These are phyloP conservation scores for Meloidogyne floridensis DNA, from an alignment of 1,140 invertebrate genomes.

Conservation along the genomic window DNA sequence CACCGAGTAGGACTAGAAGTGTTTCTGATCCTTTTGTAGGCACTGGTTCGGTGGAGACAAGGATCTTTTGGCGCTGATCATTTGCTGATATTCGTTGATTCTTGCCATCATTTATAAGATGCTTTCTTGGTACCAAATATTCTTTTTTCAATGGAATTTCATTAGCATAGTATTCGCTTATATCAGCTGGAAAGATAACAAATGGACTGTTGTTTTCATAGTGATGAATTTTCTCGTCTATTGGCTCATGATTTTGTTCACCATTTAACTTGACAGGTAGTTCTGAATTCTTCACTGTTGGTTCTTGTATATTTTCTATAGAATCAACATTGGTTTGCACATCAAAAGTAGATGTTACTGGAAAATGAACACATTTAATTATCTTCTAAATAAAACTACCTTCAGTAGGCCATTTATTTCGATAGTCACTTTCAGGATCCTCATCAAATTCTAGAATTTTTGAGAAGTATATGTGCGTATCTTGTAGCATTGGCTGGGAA, in stretches of 20 bases:
- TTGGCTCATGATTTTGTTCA: background rate
- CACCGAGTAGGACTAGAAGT: constrained; percentile 23
- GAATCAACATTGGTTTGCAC: background rate
- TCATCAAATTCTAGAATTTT: constrained; percentile 24
- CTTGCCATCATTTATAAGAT: background rate
- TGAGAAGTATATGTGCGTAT: constrained; percentile 11
- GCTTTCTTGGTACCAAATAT: background rate
- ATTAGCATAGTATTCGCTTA: background rate
- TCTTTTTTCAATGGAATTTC: background rate
- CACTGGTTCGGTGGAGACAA: constrained; percentile 22
- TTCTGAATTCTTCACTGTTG: background rate
- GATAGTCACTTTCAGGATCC: background rate
- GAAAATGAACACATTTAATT: no score
- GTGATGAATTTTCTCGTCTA: background rate
- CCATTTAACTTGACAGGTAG: no score
- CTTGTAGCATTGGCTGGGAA: background rate
- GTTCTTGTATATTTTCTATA: background rate
- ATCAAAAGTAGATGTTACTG: background rate
- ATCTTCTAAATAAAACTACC: background rate
- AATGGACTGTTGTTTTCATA: background rate
- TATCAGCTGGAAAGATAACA: background rate
- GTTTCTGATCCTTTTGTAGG: constrained; percentile 14
- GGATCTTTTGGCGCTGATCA: background rate
- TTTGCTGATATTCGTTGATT: background rate
- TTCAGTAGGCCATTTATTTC: background rate